phyloP scores from a whole-genome alignment of 2,888 invertebrate genomes.

The Aethes cnicana region DNA sequence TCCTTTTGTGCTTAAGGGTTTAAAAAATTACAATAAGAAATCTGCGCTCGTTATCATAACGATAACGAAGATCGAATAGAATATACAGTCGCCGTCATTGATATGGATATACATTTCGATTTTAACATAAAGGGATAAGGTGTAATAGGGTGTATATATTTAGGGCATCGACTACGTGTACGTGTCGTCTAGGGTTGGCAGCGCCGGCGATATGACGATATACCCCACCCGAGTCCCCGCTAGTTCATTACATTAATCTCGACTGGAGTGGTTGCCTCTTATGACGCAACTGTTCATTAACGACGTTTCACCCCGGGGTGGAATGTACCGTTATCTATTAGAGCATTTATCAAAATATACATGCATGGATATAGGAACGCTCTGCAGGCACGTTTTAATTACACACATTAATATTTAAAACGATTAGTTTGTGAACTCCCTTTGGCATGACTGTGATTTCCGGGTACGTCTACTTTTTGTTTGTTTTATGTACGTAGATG shows the following conservation, averaged over 20 bases:
- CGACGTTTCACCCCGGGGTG: conserved; percentile 14
- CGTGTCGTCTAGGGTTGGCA: conserved; percentile 13
- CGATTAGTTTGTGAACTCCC: neutral
- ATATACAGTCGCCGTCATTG: too few species aligned
- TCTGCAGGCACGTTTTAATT: conserved; percentile 34
- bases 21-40: too few species aligned
- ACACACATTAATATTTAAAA: neutral
- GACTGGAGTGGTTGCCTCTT: conserved; percentile 28
- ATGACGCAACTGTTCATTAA: conserved; percentile 26
- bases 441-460: too few species aligned
- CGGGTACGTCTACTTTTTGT: too few species aligned
- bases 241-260: conserved; percentile 29
- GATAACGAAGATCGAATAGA: too few species aligned
- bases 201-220: neutral
- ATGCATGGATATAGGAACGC: conserved; percentile 12
- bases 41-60: too few species aligned
- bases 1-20: too few species aligned
- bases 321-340: conserved; percentile 19
- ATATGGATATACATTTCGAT: too few species aligned
- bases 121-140: too few species aligned
- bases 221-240: neutral
- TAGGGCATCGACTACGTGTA: too few species aligned
- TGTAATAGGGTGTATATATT: too few species aligned
- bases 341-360: conserved; percentile 25
- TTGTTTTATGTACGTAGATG: too few species aligned